Base-by-base conservation (phyloP, 2,113 vertebrate species). In the Cyanocitta stelleri region DNA sequence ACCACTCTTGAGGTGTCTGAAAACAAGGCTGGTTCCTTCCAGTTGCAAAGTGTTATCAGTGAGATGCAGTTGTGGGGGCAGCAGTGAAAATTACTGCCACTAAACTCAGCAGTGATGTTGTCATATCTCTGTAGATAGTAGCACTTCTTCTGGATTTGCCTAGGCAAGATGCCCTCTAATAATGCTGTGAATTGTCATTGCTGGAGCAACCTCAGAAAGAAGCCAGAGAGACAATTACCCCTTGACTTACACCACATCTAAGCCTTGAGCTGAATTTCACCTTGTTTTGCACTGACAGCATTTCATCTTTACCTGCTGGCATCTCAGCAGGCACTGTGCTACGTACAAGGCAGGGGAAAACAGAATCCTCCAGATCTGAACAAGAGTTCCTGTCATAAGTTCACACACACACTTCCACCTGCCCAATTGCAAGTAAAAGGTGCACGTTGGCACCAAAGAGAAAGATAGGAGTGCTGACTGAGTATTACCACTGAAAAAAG, bases 11-110 rank as follows among this genome's bases (percentile, higher is more conserved):
- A 88, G 33, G 17, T 13, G 11, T 52, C 51, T 61, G 22, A 54
- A 69, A 76, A 55, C 3, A 37, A 4, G 17, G 22, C 13, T 77
- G n/a, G 7, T 32, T 64, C 37, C 21, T 84, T 89, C 49, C 19
- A 56, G 7, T 7, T 33, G 16, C 12, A 59, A 52, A 56, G 23
- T 6, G 3, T 46, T n/a, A 55, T 7, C 26, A 75, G 9, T 26
- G 35, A 66, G 27, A 54, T 27, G 43, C 8, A 29, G 26, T 0
- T 48, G 16, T 4, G 18, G 8, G 9, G 22, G 4, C 1, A 66
- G 27, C 27, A 55, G n/a, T 41, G 35, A 74, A 71, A 73, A 49
- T 64, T 20, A 37, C 59, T 58, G 20, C 44, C 19, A 46, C 27
- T 46, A 83, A 61, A 78, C 24, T 62, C 33, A 67, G 30, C 24